phyloP scores from a whole-genome alignment of 2,797 vertebrate genomes.

The Muscicapa comitata region DNA sequence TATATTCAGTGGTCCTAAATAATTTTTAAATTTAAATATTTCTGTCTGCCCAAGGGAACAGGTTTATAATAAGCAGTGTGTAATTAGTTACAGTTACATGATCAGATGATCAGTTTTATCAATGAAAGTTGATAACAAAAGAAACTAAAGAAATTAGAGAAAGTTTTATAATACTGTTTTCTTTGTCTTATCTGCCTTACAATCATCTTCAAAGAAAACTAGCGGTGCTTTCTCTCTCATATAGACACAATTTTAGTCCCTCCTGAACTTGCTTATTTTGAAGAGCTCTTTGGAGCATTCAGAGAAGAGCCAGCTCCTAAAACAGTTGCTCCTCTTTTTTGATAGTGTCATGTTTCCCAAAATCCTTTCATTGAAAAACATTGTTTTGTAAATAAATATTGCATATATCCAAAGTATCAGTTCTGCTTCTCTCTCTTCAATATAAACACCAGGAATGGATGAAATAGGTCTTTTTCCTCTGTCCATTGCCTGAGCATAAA shows the following conservation, averaged over 20 bases:
- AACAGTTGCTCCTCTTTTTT: neutral
- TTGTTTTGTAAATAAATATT: neutral
- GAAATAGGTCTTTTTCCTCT: neutral
- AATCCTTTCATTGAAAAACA: neutral
- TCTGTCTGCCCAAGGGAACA: neutral
- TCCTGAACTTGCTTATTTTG: neutral
- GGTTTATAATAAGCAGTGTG: neutral
- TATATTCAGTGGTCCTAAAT: neutral
- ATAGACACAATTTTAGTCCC: neutral
- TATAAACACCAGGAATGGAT: neutral
- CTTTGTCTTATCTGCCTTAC: neutral
- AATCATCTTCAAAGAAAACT: neutral
- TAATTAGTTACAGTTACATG: neutral
- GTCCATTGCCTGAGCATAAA: neutral
- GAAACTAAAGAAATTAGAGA: neutral
- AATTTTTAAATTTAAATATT: neutral
- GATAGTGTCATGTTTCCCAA: neutral
- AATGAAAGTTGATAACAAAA: neutral
- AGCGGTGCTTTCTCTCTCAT: neutral
- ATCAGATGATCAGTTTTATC: neutral
- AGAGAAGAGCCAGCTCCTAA: neutral
- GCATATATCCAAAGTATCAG: neutral
- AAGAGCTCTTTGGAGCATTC: neutral
- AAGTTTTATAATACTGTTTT: neutral
- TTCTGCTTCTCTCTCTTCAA: neutral